These are phyloP conservation scores for Brachyptera risi DNA, from an alignment of 2,888 invertebrate genomes.

Conservation along the genomic window DNA sequence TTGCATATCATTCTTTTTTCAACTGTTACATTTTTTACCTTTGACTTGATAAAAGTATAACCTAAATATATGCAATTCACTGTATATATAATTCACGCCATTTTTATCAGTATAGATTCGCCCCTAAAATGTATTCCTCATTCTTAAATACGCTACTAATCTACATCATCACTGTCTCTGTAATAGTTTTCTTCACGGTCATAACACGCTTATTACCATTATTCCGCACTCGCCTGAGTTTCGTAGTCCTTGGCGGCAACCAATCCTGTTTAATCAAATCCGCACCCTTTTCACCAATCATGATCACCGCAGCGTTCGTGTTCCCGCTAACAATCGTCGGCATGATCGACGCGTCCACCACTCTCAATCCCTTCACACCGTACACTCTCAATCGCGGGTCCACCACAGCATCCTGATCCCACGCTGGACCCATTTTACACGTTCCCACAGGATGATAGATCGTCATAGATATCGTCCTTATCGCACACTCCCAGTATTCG, in stretches of 20 bases:
- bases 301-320: conserved; percentile 87
- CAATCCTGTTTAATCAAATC: conserved; percentile 84
- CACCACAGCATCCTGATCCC: conserved; percentile 75
- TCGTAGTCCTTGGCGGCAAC: conserved; percentile 46
- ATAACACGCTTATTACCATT: no score
- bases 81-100: no score
- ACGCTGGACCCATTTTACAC: conserved; percentile 80
- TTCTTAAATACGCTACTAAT: no score
- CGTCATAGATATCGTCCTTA: conserved; percentile 82
- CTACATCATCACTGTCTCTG: no score
- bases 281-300: conserved; percentile 86
- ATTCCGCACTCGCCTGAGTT: no score
- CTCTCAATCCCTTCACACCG: conserved; percentile 71
- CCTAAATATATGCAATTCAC: no score
- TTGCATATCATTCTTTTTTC: no score
- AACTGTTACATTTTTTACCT: no score
- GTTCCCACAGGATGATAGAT: conserved; percentile 88
- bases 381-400: conserved; percentile 70
- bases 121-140: no score
- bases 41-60: no score
- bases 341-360: conserved; percentile 86
- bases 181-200: no score
- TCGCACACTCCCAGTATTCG: conserved; percentile 82
- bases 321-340: conserved; percentile 85
- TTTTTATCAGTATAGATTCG: no score